Base-by-base conservation (phyloP, 2,888 invertebrate genomes). In the Phrixothrix hirtus region DNA sequence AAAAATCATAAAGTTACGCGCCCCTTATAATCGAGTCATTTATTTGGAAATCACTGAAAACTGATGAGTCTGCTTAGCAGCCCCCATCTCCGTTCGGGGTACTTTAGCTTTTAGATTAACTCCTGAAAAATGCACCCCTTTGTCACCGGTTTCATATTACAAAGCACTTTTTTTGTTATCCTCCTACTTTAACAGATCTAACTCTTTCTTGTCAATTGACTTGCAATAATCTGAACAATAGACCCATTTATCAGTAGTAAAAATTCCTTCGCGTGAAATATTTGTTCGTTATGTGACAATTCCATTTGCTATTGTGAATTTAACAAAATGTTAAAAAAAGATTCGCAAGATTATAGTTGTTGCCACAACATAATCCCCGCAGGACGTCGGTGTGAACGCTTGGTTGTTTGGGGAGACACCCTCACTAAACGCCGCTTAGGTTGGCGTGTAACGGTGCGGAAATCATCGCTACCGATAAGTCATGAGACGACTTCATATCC, bases 391-490 rank as follows among this genome's bases (percentile, higher is more conserved):
- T 48, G 56, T 57, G 45, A 50, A 55, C 50, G 56, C 43, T 50
- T 50, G 45, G 48, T 38, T 58, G 53, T 55, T 48, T 49, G 50
- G 55, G 53, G 60, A 42, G 52, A 58, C 60, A 47, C 52, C 49
- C 53, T 53, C 50, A 53, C 62, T 65, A 62, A 63, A 61, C 62
- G 60, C 47, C 62, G 64, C 62, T 65, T 66, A 68, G 64, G 64
- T 65, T 65, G 59, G 65, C 64, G 70, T 69, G 68, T 70, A 73
- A 73, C 72, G 70, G 73, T 69, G 73, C 69, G 73, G 73, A 73
- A 74, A 72, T 71, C 70, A 73, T 74, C 70, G 67, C 63, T 60
- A 60, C 62, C 68, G 73, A 75, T 75, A 74, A 74, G 72, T 73
- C 72, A 72, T 62, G 64, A 57, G 66, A 72, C 64, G 72, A 71